Conservation (phyloP, 2,888 invertebrate species). For the Agrochola lota region DNA sequence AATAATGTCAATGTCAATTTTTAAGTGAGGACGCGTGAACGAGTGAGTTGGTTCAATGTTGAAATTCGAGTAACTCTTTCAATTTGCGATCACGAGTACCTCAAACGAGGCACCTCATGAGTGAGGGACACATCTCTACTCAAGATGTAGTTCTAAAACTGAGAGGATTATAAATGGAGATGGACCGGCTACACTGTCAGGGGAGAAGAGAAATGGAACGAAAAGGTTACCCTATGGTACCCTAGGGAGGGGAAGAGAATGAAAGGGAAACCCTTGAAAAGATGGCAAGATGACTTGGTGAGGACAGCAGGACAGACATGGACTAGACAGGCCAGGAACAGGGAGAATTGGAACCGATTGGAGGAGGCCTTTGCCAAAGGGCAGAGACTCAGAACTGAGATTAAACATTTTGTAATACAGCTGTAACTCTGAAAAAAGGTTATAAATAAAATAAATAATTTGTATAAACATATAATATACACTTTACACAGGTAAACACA, state of each 20-base stretch:
- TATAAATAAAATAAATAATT: too few species aligned
- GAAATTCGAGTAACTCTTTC: too few species aligned
- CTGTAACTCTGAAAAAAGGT: too few species aligned
- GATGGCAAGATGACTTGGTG: not conserved
- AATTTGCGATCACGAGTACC: too few species aligned
- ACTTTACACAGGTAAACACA: constrained; percentile 6
- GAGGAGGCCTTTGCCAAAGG: not conserved
- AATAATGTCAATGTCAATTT: too few species aligned
- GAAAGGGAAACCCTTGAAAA: not conserved
- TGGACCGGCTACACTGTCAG: not conserved
- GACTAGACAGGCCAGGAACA: not conserved
- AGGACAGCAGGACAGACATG: too few species aligned
- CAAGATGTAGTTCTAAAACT: not conserved
- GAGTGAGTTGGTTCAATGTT: too few species aligned
- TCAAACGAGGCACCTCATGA: too few species aligned
- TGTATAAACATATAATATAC: not conserved
- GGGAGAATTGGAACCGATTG: not conserved
- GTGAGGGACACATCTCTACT: too few species aligned
- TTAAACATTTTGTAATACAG: not conserved
- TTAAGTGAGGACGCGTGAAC: too few species aligned
- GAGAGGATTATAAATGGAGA: not conserved
- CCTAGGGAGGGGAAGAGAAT: not conserved
- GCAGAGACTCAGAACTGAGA: not conserved
- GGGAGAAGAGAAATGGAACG: not conserved
- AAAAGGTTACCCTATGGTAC: not conserved